A percentile compares a stretch with the other conserved stretches of the same genome.
These are phyloP conservation scores for Nomada fabriciana DNA, from an alignment of 2,888 invertebrate genomes.

Conservation along the genomic window DNA sequence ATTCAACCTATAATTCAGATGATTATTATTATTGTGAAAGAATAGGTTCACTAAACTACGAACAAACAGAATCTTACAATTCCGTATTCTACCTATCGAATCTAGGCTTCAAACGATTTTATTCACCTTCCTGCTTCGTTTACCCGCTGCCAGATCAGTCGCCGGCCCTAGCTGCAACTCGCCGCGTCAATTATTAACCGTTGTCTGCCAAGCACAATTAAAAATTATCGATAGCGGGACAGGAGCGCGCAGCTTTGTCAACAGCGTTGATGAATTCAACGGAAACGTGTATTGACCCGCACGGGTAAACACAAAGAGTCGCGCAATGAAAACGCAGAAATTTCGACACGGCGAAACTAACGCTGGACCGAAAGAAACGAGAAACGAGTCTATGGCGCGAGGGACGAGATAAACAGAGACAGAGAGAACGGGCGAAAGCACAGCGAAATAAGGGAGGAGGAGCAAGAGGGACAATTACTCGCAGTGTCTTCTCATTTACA, in stretches of 20 bases:
- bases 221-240: slow-evolving; percentile 52
- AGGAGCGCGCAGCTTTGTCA: slow-evolving; percentile 46
- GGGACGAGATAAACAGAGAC: slow-evolving; percentile 15
- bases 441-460: background rate
- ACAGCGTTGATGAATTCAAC: slow-evolving; percentile 56
- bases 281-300: slow-evolving; percentile 50
- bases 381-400: background rate
- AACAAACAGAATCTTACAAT: too few species aligned
- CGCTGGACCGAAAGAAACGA: background rate
- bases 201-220: slow-evolving; percentile 47
- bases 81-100: too few species aligned
- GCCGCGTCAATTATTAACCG: slow-evolving; percentile 42
- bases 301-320: slow-evolving; percentile 54
- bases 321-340: slow-evolving; percentile 54
- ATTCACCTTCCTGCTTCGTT: slow-evolving; percentile 3
- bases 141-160: slow-evolving; percentile 23
- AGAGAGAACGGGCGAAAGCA: background rate
- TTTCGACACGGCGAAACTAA: slow-evolving; percentile 38
- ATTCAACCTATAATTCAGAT: too few species aligned
- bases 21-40: too few species aligned
- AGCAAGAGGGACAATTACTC: slow-evolving; percentile 55
- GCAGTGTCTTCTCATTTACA: slow-evolving; percentile 64
- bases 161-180: slow-evolving; percentile 28
- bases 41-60: too few species aligned
- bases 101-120: background rate